A percentile compares a stretch with the other conserved stretches of the same genome.
These are phyloP conservation scores for Notodonta dromedarius DNA, from an alignment of 2,888 invertebrate species.

Conservation along the genomic window DNA sequence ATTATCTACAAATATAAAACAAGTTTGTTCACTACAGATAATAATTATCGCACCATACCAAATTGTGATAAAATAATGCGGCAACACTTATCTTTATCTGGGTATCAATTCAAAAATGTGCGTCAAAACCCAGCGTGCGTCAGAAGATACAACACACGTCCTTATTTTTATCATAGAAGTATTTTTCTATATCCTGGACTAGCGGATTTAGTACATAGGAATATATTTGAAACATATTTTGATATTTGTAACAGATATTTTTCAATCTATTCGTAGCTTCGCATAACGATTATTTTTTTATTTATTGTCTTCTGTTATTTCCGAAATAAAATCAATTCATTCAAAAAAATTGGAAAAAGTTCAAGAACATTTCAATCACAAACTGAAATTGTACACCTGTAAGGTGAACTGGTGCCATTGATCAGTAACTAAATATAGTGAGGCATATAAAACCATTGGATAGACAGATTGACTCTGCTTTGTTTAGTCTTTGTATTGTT, in stretches of 20 bases:
- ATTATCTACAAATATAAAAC: conserved; percentile 18
- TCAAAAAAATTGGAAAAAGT: conserved; percentile 1
- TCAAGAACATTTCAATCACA: conserved; percentile 14
- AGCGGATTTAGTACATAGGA: conserved; percentile 7
- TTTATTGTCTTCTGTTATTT: neutral
- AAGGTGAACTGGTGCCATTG: conserved; percentile 20
- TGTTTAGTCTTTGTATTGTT: conserved; percentile 73
- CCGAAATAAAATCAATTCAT: neutral
- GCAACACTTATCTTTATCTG: conserved; percentile 51
- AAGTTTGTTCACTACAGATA: conserved; percentile 28
- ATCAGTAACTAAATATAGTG: conserved; percentile 40
- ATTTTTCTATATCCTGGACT: conserved; percentile 34
- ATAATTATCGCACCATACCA: conserved; percentile 32
- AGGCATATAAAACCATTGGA: conserved; percentile 45
- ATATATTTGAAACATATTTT: no score
- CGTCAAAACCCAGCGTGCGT: conserved; percentile 61
- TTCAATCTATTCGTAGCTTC: no score
- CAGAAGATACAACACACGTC: conserved; percentile 44
- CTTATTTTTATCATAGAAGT: conserved; percentile 45
- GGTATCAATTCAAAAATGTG: conserved; percentile 57
- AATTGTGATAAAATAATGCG: conserved; percentile 46
- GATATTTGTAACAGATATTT: no score
- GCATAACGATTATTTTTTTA: no score
- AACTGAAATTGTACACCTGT: conserved; percentile 21
- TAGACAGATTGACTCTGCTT: conserved; percentile 53